A percentile compares a stretch with the other conserved stretches of the same genome.
phyloP scores from a whole-genome alignment of 1,140 invertebrate genomes.

The Calliphora vicina region DNA sequence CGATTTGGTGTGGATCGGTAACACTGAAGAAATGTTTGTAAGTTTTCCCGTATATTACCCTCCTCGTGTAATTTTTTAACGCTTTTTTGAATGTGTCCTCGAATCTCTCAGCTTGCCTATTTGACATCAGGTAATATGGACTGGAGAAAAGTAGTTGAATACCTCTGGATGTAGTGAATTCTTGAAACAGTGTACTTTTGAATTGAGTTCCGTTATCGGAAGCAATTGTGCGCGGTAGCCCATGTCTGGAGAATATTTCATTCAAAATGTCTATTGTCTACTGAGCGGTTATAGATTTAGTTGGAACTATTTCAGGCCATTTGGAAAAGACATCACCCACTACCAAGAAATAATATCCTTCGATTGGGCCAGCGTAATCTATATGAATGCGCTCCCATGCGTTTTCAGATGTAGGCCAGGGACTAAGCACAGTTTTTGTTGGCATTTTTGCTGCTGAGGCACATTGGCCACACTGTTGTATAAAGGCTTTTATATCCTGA shows the following conservation, averaged over 20 bases:
- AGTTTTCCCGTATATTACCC: constrained; percentile 3
- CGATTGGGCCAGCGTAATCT: constrained; percentile 35
- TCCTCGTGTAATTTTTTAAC: constrained; percentile 25
- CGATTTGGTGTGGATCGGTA: constrained; percentile 7
- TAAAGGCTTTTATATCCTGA: not conserved
- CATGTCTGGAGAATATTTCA: constrained; percentile 42
- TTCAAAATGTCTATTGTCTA: constrained; percentile 15
- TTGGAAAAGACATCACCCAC: constrained; percentile 36
- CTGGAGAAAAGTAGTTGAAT: constrained; percentile 42
- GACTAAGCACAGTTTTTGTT: not conserved
- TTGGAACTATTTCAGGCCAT: constrained; percentile 37
- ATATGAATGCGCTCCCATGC: constrained; percentile 34
- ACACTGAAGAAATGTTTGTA: constrained; percentile 30
- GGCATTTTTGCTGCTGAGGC: not conserved
- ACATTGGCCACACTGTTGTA: not conserved
- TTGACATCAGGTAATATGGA: constrained; percentile 47
- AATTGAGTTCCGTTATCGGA: constrained; percentile 40
- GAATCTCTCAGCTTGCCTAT: constrained; percentile 50
- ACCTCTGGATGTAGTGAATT: constrained; percentile 38
- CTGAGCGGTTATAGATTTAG: constrained; percentile 1
- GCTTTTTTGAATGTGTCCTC: constrained; percentile 36
- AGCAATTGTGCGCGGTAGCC: constrained; percentile 37
- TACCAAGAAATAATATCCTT: constrained; percentile 29
- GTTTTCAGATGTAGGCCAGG: constrained; percentile 12
- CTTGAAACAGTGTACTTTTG: constrained; percentile 43